These are phyloP conservation scores for Lanistes nyassanus DNA, from an alignment of 1,140 invertebrate genomes.

Conservation along the genomic window DNA sequence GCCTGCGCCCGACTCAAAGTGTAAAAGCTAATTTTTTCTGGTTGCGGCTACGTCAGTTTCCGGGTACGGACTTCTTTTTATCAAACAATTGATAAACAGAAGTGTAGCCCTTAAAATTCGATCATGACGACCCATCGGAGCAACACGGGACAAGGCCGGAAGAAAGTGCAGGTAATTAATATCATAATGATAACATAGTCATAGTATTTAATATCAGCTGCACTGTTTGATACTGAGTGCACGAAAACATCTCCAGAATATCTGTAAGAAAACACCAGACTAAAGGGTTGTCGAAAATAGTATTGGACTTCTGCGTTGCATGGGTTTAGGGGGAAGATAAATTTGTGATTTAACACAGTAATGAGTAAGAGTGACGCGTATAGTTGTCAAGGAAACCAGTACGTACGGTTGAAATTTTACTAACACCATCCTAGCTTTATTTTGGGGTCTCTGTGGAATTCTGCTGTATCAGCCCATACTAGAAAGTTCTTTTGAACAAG, in stretches of 20 bases:
- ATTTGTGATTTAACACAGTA: no score
- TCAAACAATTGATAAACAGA: not conserved
- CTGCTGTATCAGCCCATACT: no score
- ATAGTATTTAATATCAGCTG: not conserved
- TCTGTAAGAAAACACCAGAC: not conserved
- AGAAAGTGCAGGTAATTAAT: slow-evolving; percentile 35
- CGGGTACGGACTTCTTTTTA: not conserved
- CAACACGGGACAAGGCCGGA: slow-evolving; percentile 24
- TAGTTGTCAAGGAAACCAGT: no score
- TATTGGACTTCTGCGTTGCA: no score
- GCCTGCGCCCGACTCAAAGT: not conserved
- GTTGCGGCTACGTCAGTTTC: not conserved
- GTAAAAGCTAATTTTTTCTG: not conserved
- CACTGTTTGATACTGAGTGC: not conserved
- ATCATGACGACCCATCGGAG: slow-evolving; percentile 30
- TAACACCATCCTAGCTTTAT: no score
- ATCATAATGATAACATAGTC: no score
- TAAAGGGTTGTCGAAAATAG: not conserved
- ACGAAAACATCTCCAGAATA: not conserved
- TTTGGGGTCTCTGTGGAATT: no score
- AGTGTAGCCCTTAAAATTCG: slow-evolving; percentile 4
- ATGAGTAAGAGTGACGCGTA: no score
- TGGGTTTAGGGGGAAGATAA: no score
- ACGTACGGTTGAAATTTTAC: no score
- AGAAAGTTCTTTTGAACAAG: no score